These are phyloP conservation scores for Mustela lutreola DNA, from an alignment of 2,113 vertebrate genomes.

Conservation along the genomic window DNA sequence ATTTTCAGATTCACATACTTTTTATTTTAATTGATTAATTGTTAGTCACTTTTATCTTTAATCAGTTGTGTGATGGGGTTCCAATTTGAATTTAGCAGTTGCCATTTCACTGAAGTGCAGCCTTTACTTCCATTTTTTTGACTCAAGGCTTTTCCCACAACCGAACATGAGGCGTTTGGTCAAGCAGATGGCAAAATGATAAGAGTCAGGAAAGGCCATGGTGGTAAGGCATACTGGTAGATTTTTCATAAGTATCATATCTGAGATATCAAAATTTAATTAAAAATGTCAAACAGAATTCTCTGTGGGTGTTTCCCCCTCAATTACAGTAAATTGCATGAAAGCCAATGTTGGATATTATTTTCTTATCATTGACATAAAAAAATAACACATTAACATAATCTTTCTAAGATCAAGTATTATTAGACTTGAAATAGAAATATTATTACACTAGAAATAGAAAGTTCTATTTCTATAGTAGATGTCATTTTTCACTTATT, in stretches of 20 bases:
- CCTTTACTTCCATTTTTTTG: neutral
- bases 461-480: neutral
- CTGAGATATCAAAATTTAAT: conserved; percentile 36
- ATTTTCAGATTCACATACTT: neutral
- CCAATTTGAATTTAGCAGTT: neutral
- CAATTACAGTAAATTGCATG: neutral
- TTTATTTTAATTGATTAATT: neutral
- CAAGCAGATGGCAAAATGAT: neutral
- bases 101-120: neutral
- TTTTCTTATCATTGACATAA: conserved; percentile 39
- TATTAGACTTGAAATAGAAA: neutral
- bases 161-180: neutral
- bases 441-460: neutral
- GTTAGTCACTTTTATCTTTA: neutral
- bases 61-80: neutral
- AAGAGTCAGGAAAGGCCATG: neutral
- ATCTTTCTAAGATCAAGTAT: conserved; percentile 37
- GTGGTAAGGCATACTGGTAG: neutral
- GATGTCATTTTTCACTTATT: conserved; percentile 29
- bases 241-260: neutral
- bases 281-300: neutral
- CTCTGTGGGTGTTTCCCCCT: neutral
- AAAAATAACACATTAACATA: neutral
- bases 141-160: neutral
- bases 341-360: neutral